phyloP scores from a whole-genome alignment of 2,113 vertebrate species.

The Hyaena hyaena region DNA sequence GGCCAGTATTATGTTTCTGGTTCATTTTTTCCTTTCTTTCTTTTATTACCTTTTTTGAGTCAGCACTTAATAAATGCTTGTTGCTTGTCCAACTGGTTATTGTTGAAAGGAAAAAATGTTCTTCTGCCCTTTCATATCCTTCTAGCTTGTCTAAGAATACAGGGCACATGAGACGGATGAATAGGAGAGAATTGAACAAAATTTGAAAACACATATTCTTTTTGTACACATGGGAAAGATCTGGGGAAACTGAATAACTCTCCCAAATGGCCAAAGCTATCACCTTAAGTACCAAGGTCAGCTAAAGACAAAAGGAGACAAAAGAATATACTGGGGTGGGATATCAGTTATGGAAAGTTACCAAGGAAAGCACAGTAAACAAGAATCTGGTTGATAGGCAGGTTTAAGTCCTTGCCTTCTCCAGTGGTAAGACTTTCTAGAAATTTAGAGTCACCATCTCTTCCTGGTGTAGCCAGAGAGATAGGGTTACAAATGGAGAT shows the following conservation, averaged over 20 bases:
- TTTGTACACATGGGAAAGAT: neutral
- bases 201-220: neutral
- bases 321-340: neutral
- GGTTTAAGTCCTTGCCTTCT: neutral
- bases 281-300: neutral
- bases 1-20: neutral
- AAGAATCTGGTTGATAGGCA: neutral
- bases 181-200: neutral
- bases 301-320: neutral
- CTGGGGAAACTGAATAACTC: neutral
- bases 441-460: neutral
- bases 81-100: neutral
- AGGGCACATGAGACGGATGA: neutral
- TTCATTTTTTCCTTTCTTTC: neutral
- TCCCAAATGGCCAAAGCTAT: neutral
- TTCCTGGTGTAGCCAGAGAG: neutral
- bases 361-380: neutral
- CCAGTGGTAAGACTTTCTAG: neutral
- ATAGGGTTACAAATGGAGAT: neutral
- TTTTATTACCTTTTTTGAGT: neutral
- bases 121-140: neutral
- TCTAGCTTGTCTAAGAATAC: neutral
- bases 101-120: neutral
- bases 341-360: neutral
- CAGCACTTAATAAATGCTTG: neutral